Conservation (phyloP, 1,140 invertebrate species). For the Drosophila elegans region DNA sequence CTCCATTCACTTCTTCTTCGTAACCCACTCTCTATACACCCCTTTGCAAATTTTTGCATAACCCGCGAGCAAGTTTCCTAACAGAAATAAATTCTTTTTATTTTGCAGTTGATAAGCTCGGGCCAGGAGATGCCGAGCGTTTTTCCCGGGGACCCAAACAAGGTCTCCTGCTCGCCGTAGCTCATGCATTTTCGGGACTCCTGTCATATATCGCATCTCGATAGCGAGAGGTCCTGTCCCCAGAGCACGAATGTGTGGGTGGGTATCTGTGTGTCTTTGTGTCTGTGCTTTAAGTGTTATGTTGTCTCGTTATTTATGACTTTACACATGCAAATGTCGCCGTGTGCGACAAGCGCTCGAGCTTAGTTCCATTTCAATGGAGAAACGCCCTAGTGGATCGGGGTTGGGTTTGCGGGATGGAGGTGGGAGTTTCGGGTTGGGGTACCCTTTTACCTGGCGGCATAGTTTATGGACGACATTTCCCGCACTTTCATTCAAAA, state of each 20-base stretch:
- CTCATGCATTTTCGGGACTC: constrained; percentile 73
- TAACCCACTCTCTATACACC: constrained; percentile 15
- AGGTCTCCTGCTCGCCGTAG: constrained; percentile 47
- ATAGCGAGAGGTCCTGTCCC: constrained; percentile 53
- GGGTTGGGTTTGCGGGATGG: neutral
- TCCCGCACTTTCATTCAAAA: constrained; percentile 71
- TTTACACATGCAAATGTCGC: constrained; percentile 79
- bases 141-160: constrained; percentile 43
- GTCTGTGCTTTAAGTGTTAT: constrained; percentile 75
- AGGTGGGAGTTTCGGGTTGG: neutral
- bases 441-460: constrained; percentile 65
- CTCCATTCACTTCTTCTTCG: constrained; percentile 1
- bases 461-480: constrained; percentile 78
- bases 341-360: constrained; percentile 74
- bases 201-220: constrained; percentile 79
- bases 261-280: constrained; percentile 26
- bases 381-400: constrained; percentile 24
- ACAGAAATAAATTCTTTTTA: constrained; percentile 82
- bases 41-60: constrained; percentile 79
- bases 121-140: constrained; percentile 31
- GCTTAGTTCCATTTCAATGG: constrained; percentile 67
- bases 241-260: neutral
- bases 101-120: constrained; percentile 79
- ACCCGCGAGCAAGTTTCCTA: constrained; percentile 80
- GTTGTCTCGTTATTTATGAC: constrained; percentile 83